phyloP scores from a whole-genome alignment of 2,797 vertebrate species.

The Parambassis ranga region DNA sequence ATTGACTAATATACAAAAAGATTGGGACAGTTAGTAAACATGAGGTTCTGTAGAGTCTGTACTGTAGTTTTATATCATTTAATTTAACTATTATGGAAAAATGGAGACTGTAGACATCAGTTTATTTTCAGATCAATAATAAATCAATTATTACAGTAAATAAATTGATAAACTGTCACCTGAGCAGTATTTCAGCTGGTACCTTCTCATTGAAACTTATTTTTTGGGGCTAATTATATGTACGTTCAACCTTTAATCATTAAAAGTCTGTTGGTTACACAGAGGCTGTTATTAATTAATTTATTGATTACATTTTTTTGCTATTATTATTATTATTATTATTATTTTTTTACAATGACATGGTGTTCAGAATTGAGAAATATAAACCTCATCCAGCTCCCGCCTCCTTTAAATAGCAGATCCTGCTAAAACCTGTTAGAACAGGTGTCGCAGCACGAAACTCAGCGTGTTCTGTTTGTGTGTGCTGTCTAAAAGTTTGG shows the following conservation, averaged over 20 bases:
- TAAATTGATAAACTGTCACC: background rate
- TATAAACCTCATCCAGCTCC: background rate
- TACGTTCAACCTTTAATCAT: too few relatives aligned
- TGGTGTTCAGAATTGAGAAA: background rate
- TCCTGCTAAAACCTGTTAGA: constrained; percentile 35
- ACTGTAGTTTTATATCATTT: too few relatives aligned
- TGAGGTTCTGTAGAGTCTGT: too few relatives aligned
- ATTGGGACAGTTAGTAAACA: too few relatives aligned
- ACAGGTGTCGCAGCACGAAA: constrained; percentile 1
- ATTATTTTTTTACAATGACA: background rate
- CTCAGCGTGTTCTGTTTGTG: background rate
- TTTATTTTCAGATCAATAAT: too few relatives aligned
- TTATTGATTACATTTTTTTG: background rate
- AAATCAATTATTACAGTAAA: too few relatives aligned
- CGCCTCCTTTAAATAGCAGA: background rate
- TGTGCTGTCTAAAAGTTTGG: background rate
- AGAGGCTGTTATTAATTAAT: background rate
- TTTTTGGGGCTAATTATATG: too few relatives aligned
- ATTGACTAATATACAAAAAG: too few relatives aligned
- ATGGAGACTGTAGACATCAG: too few relatives aligned
- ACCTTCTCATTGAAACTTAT: background rate
- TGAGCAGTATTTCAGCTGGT: background rate
- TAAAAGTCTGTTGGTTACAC: too few relatives aligned
- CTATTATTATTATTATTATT: background rate
- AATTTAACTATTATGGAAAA: too few relatives aligned